A percentile compares a stretch with the other conserved stretches of the same genome.
These are phyloP conservation scores for Stratiomys singularior DNA, from an alignment of 2,888 invertebrate species.

Conservation along the genomic window DNA sequence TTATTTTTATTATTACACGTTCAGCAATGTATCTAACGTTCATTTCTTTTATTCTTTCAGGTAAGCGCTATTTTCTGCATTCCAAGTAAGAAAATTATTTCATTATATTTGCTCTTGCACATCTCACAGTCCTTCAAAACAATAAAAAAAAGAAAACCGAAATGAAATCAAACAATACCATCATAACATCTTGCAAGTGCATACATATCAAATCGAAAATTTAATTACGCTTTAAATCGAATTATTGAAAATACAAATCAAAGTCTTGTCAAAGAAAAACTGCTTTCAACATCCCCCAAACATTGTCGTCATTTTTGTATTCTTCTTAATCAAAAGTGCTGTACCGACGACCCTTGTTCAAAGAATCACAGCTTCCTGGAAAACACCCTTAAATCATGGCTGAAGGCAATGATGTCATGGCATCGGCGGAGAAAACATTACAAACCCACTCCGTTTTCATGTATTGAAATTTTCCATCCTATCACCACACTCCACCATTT, in stretches of 20 bases:
- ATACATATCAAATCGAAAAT: constrained; percentile 25
- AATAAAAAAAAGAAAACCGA: too few species aligned
- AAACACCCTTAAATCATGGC: constrained; percentile 37
- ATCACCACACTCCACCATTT: background rate
- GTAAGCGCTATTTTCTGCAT: too few species aligned
- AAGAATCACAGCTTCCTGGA: constrained; percentile 14
- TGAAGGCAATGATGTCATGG: constrained; percentile 33
- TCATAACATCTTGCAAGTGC: background rate
- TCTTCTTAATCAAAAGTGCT: constrained; percentile 3
- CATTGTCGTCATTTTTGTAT: constrained; percentile 1
- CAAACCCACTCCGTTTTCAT: constrained; percentile 1
- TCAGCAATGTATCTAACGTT: too few species aligned
- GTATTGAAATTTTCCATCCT: constrained; percentile 1
- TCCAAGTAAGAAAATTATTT: too few species aligned
- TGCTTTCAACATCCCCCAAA: background rate
- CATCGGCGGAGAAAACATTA: constrained; percentile 18
- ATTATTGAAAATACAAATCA: constrained; percentile 31
- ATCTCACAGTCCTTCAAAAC: too few species aligned
- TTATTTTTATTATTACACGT: too few species aligned
- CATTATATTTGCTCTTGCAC: too few species aligned
- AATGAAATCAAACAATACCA: too few species aligned
- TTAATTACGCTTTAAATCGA: constrained; percentile 26
- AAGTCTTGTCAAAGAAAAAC: background rate
- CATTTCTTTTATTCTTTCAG: too few species aligned
- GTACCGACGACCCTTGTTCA: constrained; percentile 4